Evolutionary conservation across 2,888 invertebrate genomes (phyloP).

Genomic region (Synergus laeviventris): DNA sequence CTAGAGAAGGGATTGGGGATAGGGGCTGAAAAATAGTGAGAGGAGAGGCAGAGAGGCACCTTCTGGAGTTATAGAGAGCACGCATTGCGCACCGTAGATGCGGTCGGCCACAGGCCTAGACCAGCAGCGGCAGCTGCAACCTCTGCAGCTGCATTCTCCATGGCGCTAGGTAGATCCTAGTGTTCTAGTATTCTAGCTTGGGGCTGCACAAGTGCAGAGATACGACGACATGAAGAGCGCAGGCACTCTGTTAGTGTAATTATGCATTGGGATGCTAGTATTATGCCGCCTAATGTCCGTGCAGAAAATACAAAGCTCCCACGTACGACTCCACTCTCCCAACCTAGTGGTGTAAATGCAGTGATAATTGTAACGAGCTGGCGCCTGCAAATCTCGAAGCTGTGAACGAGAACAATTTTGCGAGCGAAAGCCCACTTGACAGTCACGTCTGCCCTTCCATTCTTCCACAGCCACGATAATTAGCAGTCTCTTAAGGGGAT

Average conservation of each 20-base stretch:
- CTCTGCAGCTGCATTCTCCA: slow-evolving; percentile 51
- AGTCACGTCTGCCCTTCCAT: slow-evolving; percentile 13
- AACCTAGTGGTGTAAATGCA: slow-evolving; percentile 22
- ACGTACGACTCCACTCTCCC: slow-evolving; percentile 5
- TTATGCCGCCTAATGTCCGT: slow-evolving; percentile 38
- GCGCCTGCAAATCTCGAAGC: slow-evolving; percentile 31
- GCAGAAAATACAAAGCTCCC: slow-evolving; percentile 45
- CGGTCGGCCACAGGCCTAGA: slow-evolving; percentile 61
- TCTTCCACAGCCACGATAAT: not conserved
- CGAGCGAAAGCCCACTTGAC: not conserved
- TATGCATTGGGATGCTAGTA: slow-evolving; percentile 47
- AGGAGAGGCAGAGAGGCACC: not conserved
- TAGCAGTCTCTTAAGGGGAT: no score
- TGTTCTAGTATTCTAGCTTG: not conserved
- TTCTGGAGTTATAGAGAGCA: slow-evolving; percentile 40
- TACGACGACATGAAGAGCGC: not conserved
- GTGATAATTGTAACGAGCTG: slow-evolving; percentile 41
- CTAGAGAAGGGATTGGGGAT: slow-evolving; percentile 36
- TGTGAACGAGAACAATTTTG: slow-evolving; percentile 51
- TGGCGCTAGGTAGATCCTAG: not conserved
- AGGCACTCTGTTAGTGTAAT: slow-evolving; percentile 55
- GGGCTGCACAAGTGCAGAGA: slow-evolving; percentile 18
- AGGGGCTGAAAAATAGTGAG: slow-evolving; percentile 28
- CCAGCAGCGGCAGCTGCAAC: slow-evolving; percentile 56
- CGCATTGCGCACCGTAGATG: slow-evolving; percentile 62